These are phyloP conservation scores for Fissipunctia ypsillon DNA, from an alignment of 2,888 invertebrate genomes.

Conservation along the genomic window DNA sequence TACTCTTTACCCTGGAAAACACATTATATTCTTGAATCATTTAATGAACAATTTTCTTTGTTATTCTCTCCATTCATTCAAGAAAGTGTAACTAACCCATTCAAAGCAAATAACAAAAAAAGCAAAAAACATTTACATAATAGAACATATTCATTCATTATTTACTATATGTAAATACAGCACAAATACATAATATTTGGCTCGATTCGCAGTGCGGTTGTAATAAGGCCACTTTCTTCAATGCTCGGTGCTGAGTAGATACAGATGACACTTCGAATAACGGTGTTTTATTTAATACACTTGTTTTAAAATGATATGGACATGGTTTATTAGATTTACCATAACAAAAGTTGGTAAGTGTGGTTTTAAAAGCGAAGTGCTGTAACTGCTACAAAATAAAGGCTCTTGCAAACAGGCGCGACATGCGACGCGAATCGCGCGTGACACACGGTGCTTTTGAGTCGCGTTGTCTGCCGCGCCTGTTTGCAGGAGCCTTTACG, in stretches of 20 bases:
- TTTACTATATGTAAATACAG: conserved; percentile 37
- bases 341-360: background rate
- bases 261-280: conserved; percentile 11
- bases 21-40: too few species aligned
- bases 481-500: too few species aligned
- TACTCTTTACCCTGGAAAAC: too few species aligned
- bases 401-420: too few species aligned
- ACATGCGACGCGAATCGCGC: too few species aligned
- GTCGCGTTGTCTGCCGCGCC: too few species aligned
- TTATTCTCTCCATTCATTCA: background rate
- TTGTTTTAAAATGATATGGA: background rate
- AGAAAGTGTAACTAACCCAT: conserved; percentile 29
- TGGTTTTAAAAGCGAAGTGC: background rate
- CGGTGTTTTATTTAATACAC: conserved; percentile 10
- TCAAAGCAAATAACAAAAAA: too few species aligned
- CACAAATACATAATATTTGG: conserved; percentile 45
- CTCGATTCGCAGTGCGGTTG: conserved; percentile 14
- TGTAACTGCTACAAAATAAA: background rate
- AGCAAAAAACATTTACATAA: too few species aligned
- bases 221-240: conserved; percentile 50
- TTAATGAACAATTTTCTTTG: background rate
- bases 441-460: too few species aligned
- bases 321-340: too few species aligned
- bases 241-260: background rate
- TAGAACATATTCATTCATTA: conserved; percentile 27